A percentile compares a stretch with the other conserved stretches of the same genome.
phyloP scores from a whole-genome alignment of 2,888 invertebrate genomes.

The Xestoiulus laeticollis region DNA sequence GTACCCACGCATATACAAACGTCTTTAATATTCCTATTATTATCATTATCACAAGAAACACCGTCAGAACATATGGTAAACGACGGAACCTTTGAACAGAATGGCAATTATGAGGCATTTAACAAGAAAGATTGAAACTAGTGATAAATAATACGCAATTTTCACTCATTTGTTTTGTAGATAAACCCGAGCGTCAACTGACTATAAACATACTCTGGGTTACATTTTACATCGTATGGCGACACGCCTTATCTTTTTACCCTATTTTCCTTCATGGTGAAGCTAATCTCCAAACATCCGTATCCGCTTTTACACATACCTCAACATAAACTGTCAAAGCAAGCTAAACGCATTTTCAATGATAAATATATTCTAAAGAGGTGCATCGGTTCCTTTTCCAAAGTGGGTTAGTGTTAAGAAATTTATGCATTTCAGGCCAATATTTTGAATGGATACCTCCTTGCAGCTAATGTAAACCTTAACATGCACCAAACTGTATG shows the following conservation, averaged over 20 bases:
- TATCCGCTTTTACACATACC: background rate
- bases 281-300: background rate
- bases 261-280: background rate
- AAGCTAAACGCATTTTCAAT: background rate
- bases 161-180: background rate
- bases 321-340: background rate
- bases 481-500: too few species aligned
- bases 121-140: conserved; percentile 21
- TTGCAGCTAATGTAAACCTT: too few species aligned
- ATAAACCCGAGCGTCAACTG: conserved; percentile 4
- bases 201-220: background rate
- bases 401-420: background rate
- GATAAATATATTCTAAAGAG: background rate
- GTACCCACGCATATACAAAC: background rate
- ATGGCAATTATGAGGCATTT: conserved; percentile 16
- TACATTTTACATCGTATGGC: background rate
- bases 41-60: background rate
- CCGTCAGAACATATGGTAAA: background rate
- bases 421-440: background rate
- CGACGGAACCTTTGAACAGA: conserved; percentile 7
- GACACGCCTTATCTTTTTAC: background rate
- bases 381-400: background rate
- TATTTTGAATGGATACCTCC: background rate
- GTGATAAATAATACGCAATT: background rate
- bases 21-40: background rate